phyloP scores from a whole-genome alignment of 92 coral and sea anemone species.

The Desmophyllum pertusum region DNA sequence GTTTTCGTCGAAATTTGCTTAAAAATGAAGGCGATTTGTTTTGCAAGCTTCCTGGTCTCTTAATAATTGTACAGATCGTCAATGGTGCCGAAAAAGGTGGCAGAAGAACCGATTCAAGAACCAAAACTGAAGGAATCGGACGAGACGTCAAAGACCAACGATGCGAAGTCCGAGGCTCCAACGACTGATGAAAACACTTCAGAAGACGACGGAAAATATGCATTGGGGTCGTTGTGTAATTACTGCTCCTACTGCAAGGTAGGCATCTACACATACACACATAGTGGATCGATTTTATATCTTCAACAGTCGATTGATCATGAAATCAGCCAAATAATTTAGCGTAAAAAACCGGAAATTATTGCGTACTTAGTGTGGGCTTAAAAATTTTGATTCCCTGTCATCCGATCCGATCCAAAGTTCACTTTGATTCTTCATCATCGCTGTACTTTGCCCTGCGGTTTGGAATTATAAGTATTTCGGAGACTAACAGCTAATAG shows the following conservation, averaged over 20 bases:
- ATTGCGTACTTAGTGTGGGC: no score
- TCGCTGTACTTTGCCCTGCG: not conserved
- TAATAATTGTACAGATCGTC: constrained; percentile 9
- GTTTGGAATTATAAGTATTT: not conserved
- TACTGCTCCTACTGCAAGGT: constrained; percentile 96
- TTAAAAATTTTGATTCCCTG: no score
- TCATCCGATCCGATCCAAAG: no score
- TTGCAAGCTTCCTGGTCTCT: not conserved
- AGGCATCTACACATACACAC: constrained; percentile 21
- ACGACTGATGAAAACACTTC: constrained; percentile 28
- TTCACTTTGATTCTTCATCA: not conserved
- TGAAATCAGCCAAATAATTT: no score
- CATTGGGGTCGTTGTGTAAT: constrained; percentile 80
- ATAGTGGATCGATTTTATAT: no score
- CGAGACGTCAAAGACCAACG: not conserved
- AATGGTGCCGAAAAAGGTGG: constrained; percentile 27
- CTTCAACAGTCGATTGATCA: no score
- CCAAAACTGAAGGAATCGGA: constrained; percentile 36
- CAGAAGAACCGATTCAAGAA: constrained; percentile 39
- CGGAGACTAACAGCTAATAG: not conserved
- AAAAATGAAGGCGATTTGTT: constrained; percentile 16
- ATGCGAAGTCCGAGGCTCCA: constrained; percentile 21
- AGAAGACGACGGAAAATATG: constrained; percentile 63
- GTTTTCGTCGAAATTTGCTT: not conserved
- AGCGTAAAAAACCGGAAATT: not conserved